phyloP scores from a whole-genome alignment of 2,113 vertebrate species.

The Marcusenius ussheri region DNA sequence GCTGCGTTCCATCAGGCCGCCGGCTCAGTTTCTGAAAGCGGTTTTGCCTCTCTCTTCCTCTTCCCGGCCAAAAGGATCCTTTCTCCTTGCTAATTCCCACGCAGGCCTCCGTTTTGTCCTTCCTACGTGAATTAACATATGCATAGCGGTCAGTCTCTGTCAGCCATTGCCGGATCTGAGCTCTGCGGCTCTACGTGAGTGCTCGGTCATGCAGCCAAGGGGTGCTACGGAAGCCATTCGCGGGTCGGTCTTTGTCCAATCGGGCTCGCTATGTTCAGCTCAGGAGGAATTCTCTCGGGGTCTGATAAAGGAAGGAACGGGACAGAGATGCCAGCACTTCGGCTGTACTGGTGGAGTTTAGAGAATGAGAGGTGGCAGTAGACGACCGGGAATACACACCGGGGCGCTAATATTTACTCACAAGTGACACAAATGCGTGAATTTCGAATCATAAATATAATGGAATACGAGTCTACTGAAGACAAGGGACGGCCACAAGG shows the following conservation, averaged over 20 bases:
- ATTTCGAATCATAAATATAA: neutral
- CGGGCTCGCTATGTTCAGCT: neutral
- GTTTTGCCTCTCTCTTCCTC: neutral
- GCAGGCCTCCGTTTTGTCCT: conserved; percentile 24
- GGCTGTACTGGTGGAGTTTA: neutral
- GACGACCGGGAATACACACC: neutral
- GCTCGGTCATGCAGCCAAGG: neutral
- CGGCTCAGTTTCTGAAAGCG: neutral
- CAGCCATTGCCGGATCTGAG: conserved; percentile 16
- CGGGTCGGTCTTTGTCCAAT: neutral
- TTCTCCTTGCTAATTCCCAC: conserved; percentile 11
- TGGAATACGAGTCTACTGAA: neutral
- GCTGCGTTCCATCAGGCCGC: neutral
- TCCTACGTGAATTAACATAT: conserved; percentile 15
- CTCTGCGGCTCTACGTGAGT: neutral
- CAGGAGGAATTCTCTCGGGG: neutral
- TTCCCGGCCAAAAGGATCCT: neutral
- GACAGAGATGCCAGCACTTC: neutral
- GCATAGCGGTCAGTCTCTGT: conserved; percentile 4
- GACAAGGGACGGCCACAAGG: neutral
- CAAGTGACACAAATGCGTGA: neutral
- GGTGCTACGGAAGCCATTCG: neutral
- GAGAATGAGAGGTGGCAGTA: neutral
- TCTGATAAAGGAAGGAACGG: neutral
- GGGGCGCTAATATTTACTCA: neutral